These are phyloP conservation scores for Calcarius lapponicus DNA, from an alignment of 2,797 vertebrate species.

Conservation along the genomic window DNA sequence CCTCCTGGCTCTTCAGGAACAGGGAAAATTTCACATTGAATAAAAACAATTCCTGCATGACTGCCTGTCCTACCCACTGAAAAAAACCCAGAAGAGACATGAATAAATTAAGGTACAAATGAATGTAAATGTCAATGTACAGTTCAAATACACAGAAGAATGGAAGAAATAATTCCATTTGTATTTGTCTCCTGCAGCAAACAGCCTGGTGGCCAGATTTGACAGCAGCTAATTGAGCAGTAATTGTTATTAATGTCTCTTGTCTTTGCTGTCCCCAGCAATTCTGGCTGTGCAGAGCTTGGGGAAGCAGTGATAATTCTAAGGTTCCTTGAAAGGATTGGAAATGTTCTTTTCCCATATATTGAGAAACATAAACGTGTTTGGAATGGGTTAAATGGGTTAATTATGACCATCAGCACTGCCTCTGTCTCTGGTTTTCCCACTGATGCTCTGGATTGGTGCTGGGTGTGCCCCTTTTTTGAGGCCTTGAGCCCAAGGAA, in stretches of 20 bases:
- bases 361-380: fast-evolving
- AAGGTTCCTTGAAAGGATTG: not conserved
- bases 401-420: not conserved
- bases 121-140: not conserved
- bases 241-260: conserved; percentile 25
- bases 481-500: not conserved
- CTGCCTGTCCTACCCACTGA: not conserved
- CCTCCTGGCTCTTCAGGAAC: not conserved
- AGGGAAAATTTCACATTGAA: not conserved
- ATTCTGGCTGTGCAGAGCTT: not conserved
- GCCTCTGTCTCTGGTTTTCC: not conserved
- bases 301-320: not conserved
- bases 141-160: not conserved
- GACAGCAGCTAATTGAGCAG: conserved; percentile 35
- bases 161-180: not conserved
- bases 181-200: not conserved
- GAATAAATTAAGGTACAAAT: conserved; percentile 24
- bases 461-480: not conserved
- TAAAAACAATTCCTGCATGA: not conserved
- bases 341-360: not conserved
- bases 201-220: not conserved
- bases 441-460: not conserved
- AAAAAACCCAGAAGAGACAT: not conserved
- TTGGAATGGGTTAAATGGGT: not conserved
- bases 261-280: conserved; percentile 1